phyloP scores from a whole-genome alignment of 2,888 invertebrate species.

The Piscicola geometra region DNA sequence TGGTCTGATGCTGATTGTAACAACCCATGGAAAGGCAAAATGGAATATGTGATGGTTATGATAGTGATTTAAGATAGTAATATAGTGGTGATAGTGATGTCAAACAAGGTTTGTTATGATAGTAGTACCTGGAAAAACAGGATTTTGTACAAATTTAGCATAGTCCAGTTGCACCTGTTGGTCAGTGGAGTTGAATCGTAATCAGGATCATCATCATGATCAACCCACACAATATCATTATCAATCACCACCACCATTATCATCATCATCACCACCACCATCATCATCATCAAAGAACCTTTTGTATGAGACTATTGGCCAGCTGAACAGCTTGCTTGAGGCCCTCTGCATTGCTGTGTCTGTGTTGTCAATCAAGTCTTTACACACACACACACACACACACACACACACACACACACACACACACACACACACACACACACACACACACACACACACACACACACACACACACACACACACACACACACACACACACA shows the following conservation, averaged over 20 bases:
- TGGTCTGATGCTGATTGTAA: too few relatives aligned
- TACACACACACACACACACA: conserved; percentile 12
- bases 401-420: conserved; percentile 13
- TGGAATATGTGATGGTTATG: too few relatives aligned
- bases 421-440: conserved; percentile 20
- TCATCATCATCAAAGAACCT: background rate
- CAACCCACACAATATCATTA: too few relatives aligned
- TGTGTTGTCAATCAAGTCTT: background rate
- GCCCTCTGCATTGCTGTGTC: background rate
- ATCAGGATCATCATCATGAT: too few relatives aligned
- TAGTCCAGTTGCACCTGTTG: background rate
- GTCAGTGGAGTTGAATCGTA: too few relatives aligned
- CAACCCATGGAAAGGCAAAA: too few relatives aligned
- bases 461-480: background rate
- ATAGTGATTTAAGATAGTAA: too few relatives aligned
- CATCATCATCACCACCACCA: too few relatives aligned
- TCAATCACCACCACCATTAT: too few relatives aligned
- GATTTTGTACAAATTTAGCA: background rate
- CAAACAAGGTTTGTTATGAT: too few relatives aligned
- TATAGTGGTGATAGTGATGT: too few relatives aligned
- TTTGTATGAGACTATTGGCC: background rate
- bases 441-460: conserved; percentile 11
- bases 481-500: background rate
- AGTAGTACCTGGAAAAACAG: background rate
- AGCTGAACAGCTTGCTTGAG: background rate